Percentiles rank a stretch among this genome's conserved stretches.
Evolutionary conservation across 2,113 vertebrate species (phyloP).

Genomic region (Eclectus roratus): DNA sequence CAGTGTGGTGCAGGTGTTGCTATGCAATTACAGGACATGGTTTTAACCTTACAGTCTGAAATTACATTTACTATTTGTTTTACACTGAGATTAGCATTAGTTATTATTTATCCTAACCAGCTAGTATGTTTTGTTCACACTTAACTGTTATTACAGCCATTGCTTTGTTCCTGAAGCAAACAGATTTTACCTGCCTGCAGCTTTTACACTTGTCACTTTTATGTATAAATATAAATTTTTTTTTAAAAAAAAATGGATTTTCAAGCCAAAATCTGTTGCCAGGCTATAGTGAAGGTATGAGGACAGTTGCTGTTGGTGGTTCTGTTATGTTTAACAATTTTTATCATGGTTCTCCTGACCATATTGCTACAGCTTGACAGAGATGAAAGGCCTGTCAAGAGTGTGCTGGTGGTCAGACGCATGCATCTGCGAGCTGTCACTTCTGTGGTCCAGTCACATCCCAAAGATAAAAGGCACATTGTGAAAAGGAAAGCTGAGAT

Average conservation of each 20-base stretch:
- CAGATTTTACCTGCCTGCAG: neutral
- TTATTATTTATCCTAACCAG: neutral
- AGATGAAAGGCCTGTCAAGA: neutral
- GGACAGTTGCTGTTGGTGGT: neutral
- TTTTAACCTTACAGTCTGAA: neutral
- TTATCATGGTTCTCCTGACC: neutral
- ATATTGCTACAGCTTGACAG: neutral
- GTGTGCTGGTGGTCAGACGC: rapidly evolving
- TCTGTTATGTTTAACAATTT: neutral
- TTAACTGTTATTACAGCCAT: neutral
- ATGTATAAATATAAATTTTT: neutral
- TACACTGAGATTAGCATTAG: neutral
- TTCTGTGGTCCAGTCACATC: rapidly evolving
- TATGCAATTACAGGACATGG: neutral
- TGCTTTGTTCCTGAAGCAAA: neutral
- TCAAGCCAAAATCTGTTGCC: neutral
- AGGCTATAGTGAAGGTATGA: neutral
- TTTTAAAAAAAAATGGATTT: neutral
- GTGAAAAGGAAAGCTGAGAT: neutral
- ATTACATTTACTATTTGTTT: neutral
- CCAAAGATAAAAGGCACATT: neutral
- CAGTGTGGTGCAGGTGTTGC: conserved; percentile 2
- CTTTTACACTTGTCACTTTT: neutral
- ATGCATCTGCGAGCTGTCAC: neutral
- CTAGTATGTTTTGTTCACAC: neutral